A percentile compares a stretch with the other conserved stretches of the same genome.
Conservation (phyloP, 2,888 invertebrate genomes). For the Urechis unicinctus region DNA sequence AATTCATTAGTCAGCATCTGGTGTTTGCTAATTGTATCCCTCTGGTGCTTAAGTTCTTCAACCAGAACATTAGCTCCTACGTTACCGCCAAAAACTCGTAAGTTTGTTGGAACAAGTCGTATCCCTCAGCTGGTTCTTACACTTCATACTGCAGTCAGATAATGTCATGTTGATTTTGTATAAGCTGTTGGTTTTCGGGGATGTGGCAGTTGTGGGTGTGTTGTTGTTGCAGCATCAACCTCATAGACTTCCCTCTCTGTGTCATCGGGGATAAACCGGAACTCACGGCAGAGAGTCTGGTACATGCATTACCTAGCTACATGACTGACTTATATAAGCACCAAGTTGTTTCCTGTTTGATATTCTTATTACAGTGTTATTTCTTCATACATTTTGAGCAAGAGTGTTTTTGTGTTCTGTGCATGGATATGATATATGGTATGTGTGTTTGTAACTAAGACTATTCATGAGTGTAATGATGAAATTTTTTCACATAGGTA, state of each 20-base stretch:
- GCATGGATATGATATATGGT: too few relatives aligned
- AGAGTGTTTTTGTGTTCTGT: too few relatives aligned
- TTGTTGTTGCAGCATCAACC: constrained; percentile 64
- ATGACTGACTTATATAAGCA: too few relatives aligned
- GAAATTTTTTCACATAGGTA: too few relatives aligned
- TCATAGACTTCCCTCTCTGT: constrained; percentile 91
- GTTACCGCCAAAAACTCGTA: constrained; percentile 80
- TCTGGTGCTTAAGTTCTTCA: constrained; percentile 94
- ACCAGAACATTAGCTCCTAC: constrained; percentile 92
- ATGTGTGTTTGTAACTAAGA: too few relatives aligned
- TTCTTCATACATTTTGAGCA: too few relatives aligned
- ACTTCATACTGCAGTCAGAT: too few relatives aligned
- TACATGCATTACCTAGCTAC: constrained; percentile 24
- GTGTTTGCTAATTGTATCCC: constrained; percentile 99
- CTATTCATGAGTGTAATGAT: too few relatives aligned
- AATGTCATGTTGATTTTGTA: background rate
- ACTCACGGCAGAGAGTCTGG: constrained; percentile 79
- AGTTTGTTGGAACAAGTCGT: background rate
- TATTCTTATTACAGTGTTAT: too few relatives aligned
- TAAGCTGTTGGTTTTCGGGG: too few relatives aligned
- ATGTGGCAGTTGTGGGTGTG: background rate
- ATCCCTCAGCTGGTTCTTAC: too few relatives aligned
- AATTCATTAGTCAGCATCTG: constrained; percentile 96
- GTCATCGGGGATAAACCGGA: constrained; percentile 93
- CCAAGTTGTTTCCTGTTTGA: too few relatives aligned